Conservation (phyloP, 2,888 invertebrate genomes). For the Pyrocoelia pectoralis region DNA sequence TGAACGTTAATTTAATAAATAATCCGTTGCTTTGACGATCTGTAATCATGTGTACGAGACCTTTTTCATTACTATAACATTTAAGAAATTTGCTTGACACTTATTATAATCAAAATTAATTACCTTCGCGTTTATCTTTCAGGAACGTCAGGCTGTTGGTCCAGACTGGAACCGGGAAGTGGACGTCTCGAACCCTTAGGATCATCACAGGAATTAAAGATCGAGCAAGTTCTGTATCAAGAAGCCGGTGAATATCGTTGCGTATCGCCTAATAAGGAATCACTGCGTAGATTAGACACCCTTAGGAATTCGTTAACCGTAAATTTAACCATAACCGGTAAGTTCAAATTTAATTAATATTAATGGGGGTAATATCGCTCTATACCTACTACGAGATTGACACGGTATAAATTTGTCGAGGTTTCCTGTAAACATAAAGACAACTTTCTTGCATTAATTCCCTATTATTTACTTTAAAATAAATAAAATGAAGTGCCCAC, state of each 20-base stretch:
- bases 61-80: too few species aligned
- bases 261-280: slow-evolving; percentile 67
- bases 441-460: too few species aligned
- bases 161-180: slow-evolving; percentile 64
- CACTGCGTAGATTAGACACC: slow-evolving; percentile 64
- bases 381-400: too few species aligned
- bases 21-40: too few species aligned
- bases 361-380: too few species aligned
- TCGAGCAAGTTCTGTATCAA: slow-evolving; percentile 77
- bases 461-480: too few species aligned
- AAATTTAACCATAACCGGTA: slow-evolving; percentile 65
- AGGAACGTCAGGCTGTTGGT: slow-evolving; percentile 73
- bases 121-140: slow-evolving; percentile 15
- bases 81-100: too few species aligned
- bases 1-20: too few species aligned
- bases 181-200: slow-evolving; percentile 65
- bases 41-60: too few species aligned
- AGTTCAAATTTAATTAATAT: slow-evolving; percentile 44
- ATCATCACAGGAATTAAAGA: slow-evolving; percentile 68
- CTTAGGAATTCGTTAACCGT: slow-evolving; percentile 61
- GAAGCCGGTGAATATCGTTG: slow-evolving; percentile 81
- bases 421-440: too few species aligned
- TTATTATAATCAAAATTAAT: neutral
- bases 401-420: too few species aligned
- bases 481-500: too few species aligned